Evolutionary conservation across 2,797 vertebrate genomes (phyloP), one percentile per base, ranked within the genome.

Genomic region (Pseudopleuronectes americanus): DNA sequence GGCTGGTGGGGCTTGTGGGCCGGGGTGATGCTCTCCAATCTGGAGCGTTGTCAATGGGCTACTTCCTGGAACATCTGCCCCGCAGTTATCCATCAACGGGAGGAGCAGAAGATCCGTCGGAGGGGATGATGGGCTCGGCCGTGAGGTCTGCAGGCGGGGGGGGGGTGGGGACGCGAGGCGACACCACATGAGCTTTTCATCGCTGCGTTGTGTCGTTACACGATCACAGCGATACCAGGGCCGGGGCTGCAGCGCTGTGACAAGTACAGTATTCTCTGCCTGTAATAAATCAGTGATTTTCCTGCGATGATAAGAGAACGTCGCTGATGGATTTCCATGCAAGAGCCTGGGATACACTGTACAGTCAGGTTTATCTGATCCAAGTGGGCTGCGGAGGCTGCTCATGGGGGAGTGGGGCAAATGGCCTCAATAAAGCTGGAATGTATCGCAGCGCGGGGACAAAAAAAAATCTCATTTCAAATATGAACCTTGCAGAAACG

Each of bases 31-130:
- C 86, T 72, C 54, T 77, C 79, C 77, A 85, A 88, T 89, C 83
- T 73, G 80, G 79, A 83, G 54, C 0, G 62, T 87, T 80, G 90
- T 91, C 89, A 88, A 88, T 83, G 83, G 68, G 74, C 66, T 78
- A 81, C 87, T 90, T 90, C 90, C 89, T 87, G 89, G 77, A 89
- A 89, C 87, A 92, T 90, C 87, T 91, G 89, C 84, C 68, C 52
- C 74, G 43, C 10, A 6, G 89, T 85, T 88, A 89, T 92, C 88
- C 75, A 87, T 93, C 90, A 93, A 93, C 71, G 63, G 6, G 64
- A 58, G 56, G 45, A 77, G 52, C 70, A 45, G 67, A 60, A 66
- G 56, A 71, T 43, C 68, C 19, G 58, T 66, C 68, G 2, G 41
- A 53, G 36, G 77, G 61, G 71, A 64, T 58, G 82, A 76, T 12